Evolutionary conservation across 2,888 invertebrate genomes (phyloP).

Genomic region (Lycophotia porphyrea): DNA sequence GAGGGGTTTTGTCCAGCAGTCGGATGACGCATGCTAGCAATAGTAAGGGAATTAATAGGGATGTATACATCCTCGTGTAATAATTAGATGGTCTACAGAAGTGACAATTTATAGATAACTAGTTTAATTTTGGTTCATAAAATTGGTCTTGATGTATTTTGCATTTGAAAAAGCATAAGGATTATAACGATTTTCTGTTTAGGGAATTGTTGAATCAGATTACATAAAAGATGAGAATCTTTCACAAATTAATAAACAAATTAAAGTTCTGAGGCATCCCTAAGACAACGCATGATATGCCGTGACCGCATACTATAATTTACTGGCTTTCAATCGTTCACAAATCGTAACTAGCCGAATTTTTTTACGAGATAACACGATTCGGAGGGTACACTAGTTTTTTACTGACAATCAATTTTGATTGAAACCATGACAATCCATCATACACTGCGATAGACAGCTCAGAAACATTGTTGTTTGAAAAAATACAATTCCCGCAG

Average conservation of each 20-base stretch:
- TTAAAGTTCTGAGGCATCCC: conserved; percentile 34
- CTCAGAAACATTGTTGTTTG: conserved; percentile 7
- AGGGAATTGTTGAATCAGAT: neutral
- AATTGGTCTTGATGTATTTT: neutral
- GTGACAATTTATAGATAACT: neutral
- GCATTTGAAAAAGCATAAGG: neutral
- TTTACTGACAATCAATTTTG: conserved; percentile 25
- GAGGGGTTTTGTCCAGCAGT: neutral
- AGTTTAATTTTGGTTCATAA: neutral
- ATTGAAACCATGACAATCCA: conserved; percentile 27
- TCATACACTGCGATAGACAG: conserved; percentile 1
- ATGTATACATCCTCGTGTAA: neutral
- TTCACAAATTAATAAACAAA: neutral
- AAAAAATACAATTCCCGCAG: conserved; percentile 29
- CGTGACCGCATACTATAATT: conserved; percentile 47
- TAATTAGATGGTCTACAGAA: neutral
- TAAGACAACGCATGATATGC: conserved; percentile 43
- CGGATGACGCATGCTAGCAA: neutral
- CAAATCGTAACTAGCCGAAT: conserved; percentile 16
- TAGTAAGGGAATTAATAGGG: neutral
- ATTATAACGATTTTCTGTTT: neutral
- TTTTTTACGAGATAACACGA: conserved; percentile 8
- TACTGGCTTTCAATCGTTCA: conserved; percentile 50
- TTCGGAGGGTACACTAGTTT: conserved; percentile 21
- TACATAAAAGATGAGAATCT: neutral